A percentile compares a stretch with the other conserved stretches of the same genome.
phyloP scores from a whole-genome alignment of 2,113 vertebrate species.

The Tauraco erythrolophus region DNA sequence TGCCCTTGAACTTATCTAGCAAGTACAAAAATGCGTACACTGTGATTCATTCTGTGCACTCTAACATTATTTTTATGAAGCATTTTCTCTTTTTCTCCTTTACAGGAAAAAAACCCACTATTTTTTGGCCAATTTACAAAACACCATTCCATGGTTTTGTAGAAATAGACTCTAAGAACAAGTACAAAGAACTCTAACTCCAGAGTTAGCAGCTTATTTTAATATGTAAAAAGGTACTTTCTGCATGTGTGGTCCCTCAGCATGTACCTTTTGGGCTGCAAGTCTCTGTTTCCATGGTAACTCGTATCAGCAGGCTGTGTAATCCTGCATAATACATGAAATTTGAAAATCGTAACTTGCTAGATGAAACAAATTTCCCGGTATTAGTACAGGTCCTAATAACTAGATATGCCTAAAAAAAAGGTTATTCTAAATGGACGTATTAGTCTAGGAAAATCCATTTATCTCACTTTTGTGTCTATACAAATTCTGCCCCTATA shows the following conservation, averaged over 20 bases:
- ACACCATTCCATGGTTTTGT: background rate
- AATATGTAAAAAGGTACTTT: background rate
- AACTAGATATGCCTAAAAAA: background rate
- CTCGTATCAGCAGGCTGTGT: background rate
- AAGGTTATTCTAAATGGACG: background rate
- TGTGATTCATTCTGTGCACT: background rate
- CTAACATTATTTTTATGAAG: background rate
- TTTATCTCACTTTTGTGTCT: background rate
- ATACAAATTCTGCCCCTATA: background rate
- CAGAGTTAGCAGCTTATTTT: background rate
- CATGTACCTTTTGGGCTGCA: slow-evolving; percentile 13
- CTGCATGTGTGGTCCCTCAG: slow-evolving; percentile 20
- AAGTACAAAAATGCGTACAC: background rate
- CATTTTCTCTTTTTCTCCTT: background rate
- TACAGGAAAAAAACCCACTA: background rate
- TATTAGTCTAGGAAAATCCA: background rate
- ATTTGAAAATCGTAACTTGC: slow-evolving; percentile 31
- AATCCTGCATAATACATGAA: slow-evolving; percentile 25
- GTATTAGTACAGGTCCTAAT: background rate
- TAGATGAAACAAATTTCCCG: background rate
- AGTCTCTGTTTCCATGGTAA: slow-evolving; percentile 27
- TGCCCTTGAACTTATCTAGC: slow-evolving; percentile 2
- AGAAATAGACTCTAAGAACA: background rate
- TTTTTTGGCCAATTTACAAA: background rate
- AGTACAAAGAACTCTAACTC: background rate